Conservation (phyloP, 1,140 invertebrate species). For the Calephelis nemesis region DNA sequence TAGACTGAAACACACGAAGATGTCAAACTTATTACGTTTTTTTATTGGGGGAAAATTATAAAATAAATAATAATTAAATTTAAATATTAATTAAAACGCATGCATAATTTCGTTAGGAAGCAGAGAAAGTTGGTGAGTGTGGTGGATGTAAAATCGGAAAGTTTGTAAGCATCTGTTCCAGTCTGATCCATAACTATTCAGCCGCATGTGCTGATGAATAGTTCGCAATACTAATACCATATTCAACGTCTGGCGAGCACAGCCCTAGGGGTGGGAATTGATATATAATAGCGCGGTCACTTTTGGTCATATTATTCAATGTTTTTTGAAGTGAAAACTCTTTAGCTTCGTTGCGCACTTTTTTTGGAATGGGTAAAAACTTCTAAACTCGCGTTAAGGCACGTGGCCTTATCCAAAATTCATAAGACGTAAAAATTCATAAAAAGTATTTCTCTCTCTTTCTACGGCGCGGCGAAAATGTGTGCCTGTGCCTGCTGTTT, state of each 20-base stretch:
- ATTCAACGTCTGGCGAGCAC: conserved; percentile 27
- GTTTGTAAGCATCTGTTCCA: conserved; percentile 13
- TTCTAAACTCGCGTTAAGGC: too few species aligned
- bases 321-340: background rate
- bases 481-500: too few species aligned
- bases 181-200: conserved; percentile 15
- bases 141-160: conserved; percentile 22
- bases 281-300: background rate
- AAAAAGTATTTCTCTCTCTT: background rate
- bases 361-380: too few species aligned
- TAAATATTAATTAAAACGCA: too few species aligned
- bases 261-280: conserved; percentile 4
- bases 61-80: too few species aligned
- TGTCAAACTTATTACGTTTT: too few species aligned
- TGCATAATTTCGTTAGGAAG: background rate
- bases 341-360: too few species aligned
- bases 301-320: background rate
- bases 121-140: conserved; percentile 2
- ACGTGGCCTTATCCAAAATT: too few species aligned
- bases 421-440: background rate
- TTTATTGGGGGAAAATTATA: too few species aligned
- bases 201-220: conserved; percentile 24
- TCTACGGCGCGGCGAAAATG: too few species aligned
- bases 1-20: too few species aligned
- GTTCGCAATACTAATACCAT: conserved; percentile 25